Conservation (phyloP, 2,888 invertebrate genomes). For the Agrotis segetum region DNA sequence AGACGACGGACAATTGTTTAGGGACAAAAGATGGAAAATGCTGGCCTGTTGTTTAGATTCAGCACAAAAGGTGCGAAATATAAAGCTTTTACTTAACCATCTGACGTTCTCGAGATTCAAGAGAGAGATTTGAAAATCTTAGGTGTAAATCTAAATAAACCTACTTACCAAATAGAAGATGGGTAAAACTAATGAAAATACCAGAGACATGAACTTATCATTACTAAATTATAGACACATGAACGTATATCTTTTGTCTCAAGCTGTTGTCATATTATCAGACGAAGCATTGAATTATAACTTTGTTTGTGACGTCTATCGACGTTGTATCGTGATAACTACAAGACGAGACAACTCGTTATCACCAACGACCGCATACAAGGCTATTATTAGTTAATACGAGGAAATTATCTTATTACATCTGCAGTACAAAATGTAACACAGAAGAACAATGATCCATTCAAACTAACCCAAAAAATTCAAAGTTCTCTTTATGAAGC, state of each 20-base stretch:
- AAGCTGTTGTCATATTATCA: slow-evolving; percentile 67
- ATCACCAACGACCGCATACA: slow-evolving; percentile 72
- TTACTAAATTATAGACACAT: slow-evolving; percentile 4
- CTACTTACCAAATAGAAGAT: background rate
- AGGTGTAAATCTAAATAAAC: slow-evolving; percentile 2
- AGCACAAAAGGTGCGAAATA: slow-evolving; percentile 36
- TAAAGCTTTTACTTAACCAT: slow-evolving; percentile 34
- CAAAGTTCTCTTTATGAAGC: slow-evolving; percentile 49
- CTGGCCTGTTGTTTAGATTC: slow-evolving; percentile 29
- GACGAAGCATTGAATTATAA: slow-evolving; percentile 71
- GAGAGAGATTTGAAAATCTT: slow-evolving; percentile 11
- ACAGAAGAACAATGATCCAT: slow-evolving; percentile 41
- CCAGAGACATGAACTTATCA: slow-evolving; percentile 11
- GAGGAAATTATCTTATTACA: slow-evolving; percentile 39
- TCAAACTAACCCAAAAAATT: slow-evolving; percentile 39
- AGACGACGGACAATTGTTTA: slow-evolving; percentile 56
- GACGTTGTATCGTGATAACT: slow-evolving; percentile 53
- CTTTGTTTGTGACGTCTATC: slow-evolving; percentile 71
- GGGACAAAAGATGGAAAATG: slow-evolving; percentile 51
- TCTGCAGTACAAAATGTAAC: slow-evolving; percentile 6
- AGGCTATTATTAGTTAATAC: slow-evolving; percentile 60
- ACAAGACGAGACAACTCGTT: slow-evolving; percentile 64
- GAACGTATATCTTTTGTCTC: slow-evolving; percentile 63
- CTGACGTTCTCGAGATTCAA: slow-evolving; percentile 21
- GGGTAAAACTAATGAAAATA: background rate